A percentile compares a stretch with the other conserved stretches of the same genome.
Evolutionary conservation across 2,888 invertebrate genomes (phyloP).

Genomic region (Pyrgus malvae): DNA sequence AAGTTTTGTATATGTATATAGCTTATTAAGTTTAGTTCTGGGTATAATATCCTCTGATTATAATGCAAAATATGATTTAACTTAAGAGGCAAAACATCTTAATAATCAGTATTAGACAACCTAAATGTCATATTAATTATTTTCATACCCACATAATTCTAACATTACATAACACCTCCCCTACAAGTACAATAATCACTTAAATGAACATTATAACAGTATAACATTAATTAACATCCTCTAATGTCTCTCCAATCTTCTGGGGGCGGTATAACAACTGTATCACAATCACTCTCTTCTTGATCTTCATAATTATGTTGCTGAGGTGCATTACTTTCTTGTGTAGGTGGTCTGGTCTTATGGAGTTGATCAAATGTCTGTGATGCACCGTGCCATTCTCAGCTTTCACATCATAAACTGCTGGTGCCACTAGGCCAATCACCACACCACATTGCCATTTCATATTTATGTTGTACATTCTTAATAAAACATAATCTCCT

Average conservation of each 20-base stretch:
- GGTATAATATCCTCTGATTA: no score
- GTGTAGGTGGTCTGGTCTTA: slow-evolving; percentile 1
- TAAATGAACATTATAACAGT: neutral
- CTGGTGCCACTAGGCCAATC: neutral
- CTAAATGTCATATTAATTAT: neutral
- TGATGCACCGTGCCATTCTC: neutral
- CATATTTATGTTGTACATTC: slow-evolving; percentile 7
- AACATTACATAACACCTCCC: slow-evolving; percentile 7
- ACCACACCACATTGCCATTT: slow-evolving; percentile 12
- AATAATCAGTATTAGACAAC: no score
- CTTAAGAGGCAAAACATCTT: no score
- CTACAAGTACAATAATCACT: neutral
- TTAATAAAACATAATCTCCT: slow-evolving; percentile 12
- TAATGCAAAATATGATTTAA: no score
- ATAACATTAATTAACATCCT: neutral
- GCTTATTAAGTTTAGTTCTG: no score
- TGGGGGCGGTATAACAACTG: slow-evolving; percentile 1
- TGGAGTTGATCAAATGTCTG: slow-evolving; percentile 11
- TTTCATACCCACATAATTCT: neutral
- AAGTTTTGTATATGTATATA: no score
- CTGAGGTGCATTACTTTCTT: neutral
- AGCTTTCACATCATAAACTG: slow-evolving; percentile 4
- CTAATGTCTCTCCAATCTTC: slow-evolving; percentile 2
- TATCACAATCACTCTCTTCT: neutral
- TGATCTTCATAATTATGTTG: neutral